These are phyloP conservation scores for Dicrurus megarhynchus DNA, from an alignment of 2,113 vertebrate species.

Conservation along the genomic window DNA sequence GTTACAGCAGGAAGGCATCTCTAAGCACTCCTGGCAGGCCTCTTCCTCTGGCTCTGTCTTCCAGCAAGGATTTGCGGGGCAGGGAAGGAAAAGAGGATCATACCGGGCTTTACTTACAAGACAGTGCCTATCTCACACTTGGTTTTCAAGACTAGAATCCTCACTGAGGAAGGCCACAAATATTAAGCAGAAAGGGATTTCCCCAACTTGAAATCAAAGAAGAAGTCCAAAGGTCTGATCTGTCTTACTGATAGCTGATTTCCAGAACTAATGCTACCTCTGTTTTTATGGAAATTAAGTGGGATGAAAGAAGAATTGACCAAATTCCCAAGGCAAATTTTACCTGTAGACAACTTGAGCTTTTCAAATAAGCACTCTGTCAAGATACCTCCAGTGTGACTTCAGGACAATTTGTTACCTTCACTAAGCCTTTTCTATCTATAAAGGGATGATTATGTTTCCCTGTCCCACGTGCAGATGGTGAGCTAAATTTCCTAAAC, in stretches of 20 bases:
- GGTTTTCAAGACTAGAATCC: background rate
- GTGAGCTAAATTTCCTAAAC: background rate
- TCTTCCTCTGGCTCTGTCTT: background rate
- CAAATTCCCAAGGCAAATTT: background rate
- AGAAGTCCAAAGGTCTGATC: background rate
- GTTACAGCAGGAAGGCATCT: background rate
- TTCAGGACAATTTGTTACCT: background rate
- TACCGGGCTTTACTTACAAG: background rate
- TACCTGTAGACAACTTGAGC: background rate
- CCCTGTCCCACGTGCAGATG: background rate
- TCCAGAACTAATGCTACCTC: background rate
- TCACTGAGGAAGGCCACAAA: background rate
- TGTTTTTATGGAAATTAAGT: background rate
- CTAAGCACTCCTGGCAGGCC: background rate
- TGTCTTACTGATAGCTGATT: background rate
- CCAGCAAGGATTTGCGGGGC: background rate
- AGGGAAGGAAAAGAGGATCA: accelerated
- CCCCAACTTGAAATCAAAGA: background rate
- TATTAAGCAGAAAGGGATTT: background rate
- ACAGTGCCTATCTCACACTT: background rate
- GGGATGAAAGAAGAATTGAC: background rate
- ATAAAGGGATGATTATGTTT: background rate
- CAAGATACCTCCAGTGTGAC: background rate
- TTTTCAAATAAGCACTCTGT: background rate
- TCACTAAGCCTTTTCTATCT: background rate